These are phyloP conservation scores for Poecilia velifera DNA, from an alignment of 2,797 vertebrate genomes.

Conservation along the genomic window DNA sequence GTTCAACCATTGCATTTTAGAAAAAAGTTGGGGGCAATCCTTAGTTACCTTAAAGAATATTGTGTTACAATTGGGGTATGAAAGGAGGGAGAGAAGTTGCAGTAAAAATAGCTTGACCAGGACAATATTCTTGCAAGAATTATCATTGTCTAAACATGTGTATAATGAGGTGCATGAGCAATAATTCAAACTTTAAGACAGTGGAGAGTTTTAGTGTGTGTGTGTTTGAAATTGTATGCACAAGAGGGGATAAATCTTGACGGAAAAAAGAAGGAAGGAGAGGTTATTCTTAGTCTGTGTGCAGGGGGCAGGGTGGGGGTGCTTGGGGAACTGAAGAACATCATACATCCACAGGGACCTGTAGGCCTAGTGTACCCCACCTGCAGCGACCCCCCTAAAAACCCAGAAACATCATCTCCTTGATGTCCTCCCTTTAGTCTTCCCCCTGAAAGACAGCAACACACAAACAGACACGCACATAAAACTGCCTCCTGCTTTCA, in stretches of 20 bases:
- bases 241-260: conserved; percentile 18
- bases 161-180: background rate
- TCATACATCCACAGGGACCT: conserved; percentile 56
- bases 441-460: conserved; percentile 24
- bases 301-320: background rate
- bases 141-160: background rate
- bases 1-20: background rate
- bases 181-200: conserved; percentile 1
- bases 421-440: conserved; percentile 38
- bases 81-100: background rate
- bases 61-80: background rate
- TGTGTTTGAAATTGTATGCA: conserved; percentile 18
- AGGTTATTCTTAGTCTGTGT: conserved; percentile 46
- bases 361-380: conserved; percentile 54
- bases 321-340: conserved; percentile 40
- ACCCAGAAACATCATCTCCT: conserved; percentile 49
- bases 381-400: conserved; percentile 48
- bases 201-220: background rate
- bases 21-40: background rate
- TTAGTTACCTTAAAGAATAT: background rate
- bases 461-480: conserved; percentile 12
- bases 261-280: conserved; percentile 25
- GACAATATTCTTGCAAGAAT: background rate
- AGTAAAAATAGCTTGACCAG: background rate
- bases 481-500: conserved; percentile 57